These are phyloP conservation scores for Venusia cambrica DNA, from an alignment of 2,888 invertebrate genomes.

Conservation along the genomic window DNA sequence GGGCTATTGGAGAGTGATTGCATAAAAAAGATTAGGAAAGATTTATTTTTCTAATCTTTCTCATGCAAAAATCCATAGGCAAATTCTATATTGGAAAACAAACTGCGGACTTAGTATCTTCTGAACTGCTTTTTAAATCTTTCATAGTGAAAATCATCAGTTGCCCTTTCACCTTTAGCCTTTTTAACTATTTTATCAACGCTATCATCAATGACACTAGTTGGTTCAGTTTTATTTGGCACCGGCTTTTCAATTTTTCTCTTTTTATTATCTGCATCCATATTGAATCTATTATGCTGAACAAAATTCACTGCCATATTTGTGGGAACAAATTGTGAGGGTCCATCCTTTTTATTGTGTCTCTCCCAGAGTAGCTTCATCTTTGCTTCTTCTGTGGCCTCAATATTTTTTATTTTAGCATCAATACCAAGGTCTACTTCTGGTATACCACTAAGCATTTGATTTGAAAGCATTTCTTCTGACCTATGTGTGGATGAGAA, in stretches of 20 bases:
- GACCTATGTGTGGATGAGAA: constrained; percentile 92
- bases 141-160: constrained; percentile 98
- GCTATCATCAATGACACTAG: constrained; percentile 66
- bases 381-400: constrained; percentile 99
- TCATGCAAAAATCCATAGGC: no score
- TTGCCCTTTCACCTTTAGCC: constrained; percentile 93
- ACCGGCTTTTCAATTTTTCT: constrained; percentile 80
- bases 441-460: constrained; percentile 99
- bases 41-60: no score
- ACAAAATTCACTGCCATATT: constrained; percentile 99
- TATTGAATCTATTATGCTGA: constrained; percentile 97
- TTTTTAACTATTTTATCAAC: constrained; percentile 80
- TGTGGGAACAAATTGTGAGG: constrained; percentile 97
- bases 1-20: no score
- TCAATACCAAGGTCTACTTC: constrained; percentile 99
- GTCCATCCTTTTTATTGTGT: constrained; percentile 94
- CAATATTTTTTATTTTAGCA: constrained; percentile 98
- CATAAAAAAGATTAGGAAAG: no score
- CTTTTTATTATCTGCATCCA: constrained; percentile 86
- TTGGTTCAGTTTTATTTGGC: constrained; percentile 48
- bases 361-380: constrained; percentile 93
- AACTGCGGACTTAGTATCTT: constrained; percentile 84
- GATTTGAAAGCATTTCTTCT: constrained; percentile 99
- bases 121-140: constrained; percentile 97
- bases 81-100: constrained; percentile 21